Base-by-base conservation (phyloP, 92 coral and sea anemone species). In the Galaxea fascicularis region DNA sequence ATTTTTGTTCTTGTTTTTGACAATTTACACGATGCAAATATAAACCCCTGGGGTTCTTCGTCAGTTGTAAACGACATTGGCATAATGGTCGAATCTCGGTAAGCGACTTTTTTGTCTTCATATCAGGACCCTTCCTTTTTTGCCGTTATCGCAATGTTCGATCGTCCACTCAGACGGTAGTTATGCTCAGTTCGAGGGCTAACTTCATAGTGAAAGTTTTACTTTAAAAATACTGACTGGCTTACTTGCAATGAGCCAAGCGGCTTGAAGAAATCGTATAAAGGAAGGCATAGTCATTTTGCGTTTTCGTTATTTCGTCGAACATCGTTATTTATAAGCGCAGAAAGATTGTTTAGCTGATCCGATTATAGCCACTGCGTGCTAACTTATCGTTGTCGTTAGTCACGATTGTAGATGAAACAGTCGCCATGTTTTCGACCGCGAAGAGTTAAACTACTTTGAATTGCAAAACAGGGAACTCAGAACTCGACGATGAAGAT, bases 381-480 rank as follows among this genome's bases (percentile, higher is more conserved):
- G 6, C 9, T n/a, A 21, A 14, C 24, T 25, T 47, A 47, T 26
- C 41, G 16, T 12, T 24, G 28, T 22, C 8, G 39, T 26, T 73
- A 21, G 35, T 20, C 31, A 25, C 60, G 14, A 45, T 13, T n/a
- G 14, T 18, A 73, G 17, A 73, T 51, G 3, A 10, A 44, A 14
- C 10, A 41, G 49, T 4, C 24, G 20, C 35, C 20, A 76, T 22
- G 22, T 27, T 52, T 56, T 51, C 81, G 57, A 39, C 24, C 8
- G 31, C 29, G 35, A 30, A 13, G 39, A 60, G 22, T 21, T 21
- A 21, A 59, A 59, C 56, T 76, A 22, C n/a, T 59, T 76, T 16
- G 58, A 74, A 60, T 35, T 59, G 69, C 81, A 76, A 76, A 76
- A n/a, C 41, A 76, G 56, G 17, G 30, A 53, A 21, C 18, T 2